Base-by-base conservation (phyloP, 2,888 invertebrate genomes). In the Hirtodrosophila confusa region DNA sequence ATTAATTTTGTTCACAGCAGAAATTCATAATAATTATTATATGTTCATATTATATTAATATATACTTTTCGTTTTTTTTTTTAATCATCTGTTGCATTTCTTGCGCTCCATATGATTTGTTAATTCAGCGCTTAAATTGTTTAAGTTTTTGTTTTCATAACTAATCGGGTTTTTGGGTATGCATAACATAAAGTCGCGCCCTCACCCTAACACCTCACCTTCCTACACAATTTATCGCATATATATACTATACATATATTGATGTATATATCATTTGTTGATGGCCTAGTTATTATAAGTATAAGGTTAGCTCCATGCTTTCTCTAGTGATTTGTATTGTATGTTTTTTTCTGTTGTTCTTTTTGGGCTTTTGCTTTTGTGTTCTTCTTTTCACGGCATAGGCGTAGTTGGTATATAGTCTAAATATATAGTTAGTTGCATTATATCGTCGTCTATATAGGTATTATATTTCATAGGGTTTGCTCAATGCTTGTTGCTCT, bases 221-320 rank as follows among this genome's bases (percentile, higher is more conserved):
- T 24, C 24, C 12, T 10, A 24, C n/a, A 31, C 35, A 44, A 24
- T 31, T 35, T 45, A 45, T 35, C 11, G 45, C 35, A 58, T 33
- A 50, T 33, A 43, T 51, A 61, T 41, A 61, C 51, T 29, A 41
- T 47, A 29, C 61, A 23, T 65, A 27, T 50, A 47, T 53, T 31
- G 54, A 35, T 71, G 27, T 51, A 36, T 75, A 39, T 56, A 67
- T 86, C 78, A 80, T 69, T 82, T 86, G 85, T 82, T 78, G 80
- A 44, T 80, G 78, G 75, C 87, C 80, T 82, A 85, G 75, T 67
- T 80, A 66, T 64, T 80, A 51, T 73, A 57, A 56, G 62, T 75
- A 71, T 75, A 56, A 24, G 72, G 27, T 75, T 61, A 40, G 29
- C 47, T 61, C 35, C 49, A 50, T 75, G 72, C 66, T 66, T 75